Conservation (phyloP, 2,888 invertebrate species). For the Chrysina gloriosa region DNA sequence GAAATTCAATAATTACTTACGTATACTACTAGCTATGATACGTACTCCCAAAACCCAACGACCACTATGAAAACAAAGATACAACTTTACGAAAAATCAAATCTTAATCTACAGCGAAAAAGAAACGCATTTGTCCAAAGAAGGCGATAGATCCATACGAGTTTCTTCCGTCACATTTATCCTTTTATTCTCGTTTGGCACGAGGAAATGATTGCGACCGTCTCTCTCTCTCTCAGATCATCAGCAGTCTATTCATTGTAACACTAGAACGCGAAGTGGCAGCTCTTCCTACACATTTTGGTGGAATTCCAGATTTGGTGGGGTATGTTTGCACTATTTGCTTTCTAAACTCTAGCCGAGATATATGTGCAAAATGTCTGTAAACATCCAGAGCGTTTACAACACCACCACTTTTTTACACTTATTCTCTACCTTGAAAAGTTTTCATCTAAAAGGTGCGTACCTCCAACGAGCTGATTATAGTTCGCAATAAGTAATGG, state of each 20-base stretch:
- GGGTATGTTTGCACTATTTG: background rate
- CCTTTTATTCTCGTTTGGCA: background rate
- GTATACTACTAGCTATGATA: no score
- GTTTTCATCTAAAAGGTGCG: background rate
- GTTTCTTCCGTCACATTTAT: background rate
- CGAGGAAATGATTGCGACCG: background rate
- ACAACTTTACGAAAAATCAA: no score
- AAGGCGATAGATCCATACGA: no score
- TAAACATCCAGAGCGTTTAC: no score
- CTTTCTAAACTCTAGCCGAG: background rate
- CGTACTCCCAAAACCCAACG: no score
- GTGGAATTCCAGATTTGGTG: background rate
- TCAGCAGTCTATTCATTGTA: background rate
- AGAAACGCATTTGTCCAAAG: no score
- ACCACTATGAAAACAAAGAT: no score
- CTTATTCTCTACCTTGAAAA: background rate
- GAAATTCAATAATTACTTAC: no score
- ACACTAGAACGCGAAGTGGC: background rate
- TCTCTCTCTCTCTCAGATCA: background rate
- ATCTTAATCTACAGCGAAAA: no score
- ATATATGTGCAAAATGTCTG: no score
- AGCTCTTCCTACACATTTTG: background rate
- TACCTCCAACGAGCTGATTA: background rate
- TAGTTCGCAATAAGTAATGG: background rate
- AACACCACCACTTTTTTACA: no score